Base-by-base conservation (phyloP, 2,797 vertebrate genomes). In the Chromis chromis region DNA sequence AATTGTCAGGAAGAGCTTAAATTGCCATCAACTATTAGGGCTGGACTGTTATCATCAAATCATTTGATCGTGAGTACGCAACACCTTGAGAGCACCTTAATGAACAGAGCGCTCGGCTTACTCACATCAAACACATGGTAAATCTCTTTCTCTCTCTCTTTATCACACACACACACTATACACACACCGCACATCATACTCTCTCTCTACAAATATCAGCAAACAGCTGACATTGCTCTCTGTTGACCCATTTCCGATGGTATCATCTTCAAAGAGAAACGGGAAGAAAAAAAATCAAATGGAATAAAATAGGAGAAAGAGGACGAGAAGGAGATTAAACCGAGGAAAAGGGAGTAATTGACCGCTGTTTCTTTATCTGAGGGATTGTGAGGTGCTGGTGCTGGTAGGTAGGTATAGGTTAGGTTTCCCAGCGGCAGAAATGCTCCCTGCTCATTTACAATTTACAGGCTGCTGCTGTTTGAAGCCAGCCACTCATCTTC, bases 201-300 rank as follows among this genome's bases (percentile, higher is more conserved):
- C 46, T 67, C 65, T 25, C 64, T 28, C 61, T 73, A 74, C 84
- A 89, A 84, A 84, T 82, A 86, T 69, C 36, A 63, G 74, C 81
- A 92, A 93, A 91, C 81, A 88, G 89, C 91, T 91, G 89, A 92
- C 89, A 74, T 74, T 73, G 88, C 90, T 89, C 76, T 85, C 75
- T 75, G 82, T 67, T 92, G 90, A 92, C 90, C 90, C 85, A 92
- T 79, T 91, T 91, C 80, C 56, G 77, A 86, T 85, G 68, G 68
- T 86, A 90, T 90, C 86, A 46, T 84, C 86, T 90, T 88, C 84
- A 90, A 90, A 89, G 83, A 62, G 39, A 68, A 19, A 21, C 31
- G 11, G 27, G 53, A 16, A 13, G 14, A 22, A 12, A 36, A 31
- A 57, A 61, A 71, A 70, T 70, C 65, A 48, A 82, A 85, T 60